These are phyloP conservation scores for Aplochiton taeniatus DNA, from an alignment of 2,797 vertebrate genomes.

Conservation along the genomic window DNA sequence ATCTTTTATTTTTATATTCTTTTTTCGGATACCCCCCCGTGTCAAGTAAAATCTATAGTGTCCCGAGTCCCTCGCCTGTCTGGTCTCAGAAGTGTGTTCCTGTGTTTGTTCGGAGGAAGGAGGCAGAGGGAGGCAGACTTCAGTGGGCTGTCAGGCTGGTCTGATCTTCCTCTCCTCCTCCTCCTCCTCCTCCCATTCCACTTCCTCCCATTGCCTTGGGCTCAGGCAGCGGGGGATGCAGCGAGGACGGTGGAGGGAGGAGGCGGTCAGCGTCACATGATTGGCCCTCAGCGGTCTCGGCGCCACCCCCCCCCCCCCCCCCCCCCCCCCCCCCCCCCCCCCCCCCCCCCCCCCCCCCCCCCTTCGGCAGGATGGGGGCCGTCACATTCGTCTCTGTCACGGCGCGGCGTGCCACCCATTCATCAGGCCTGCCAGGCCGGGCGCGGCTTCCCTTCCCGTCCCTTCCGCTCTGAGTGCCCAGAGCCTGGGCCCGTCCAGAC, in stretches of 20 bases:
- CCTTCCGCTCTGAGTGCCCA: slow-evolving; percentile 63
- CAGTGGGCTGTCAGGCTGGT: slow-evolving; percentile 26
- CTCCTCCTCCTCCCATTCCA: slow-evolving; percentile 23
- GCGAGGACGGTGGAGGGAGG: slow-evolving; percentile 40
- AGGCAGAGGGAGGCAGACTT: slow-evolving; percentile 5
- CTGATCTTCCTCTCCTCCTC: slow-evolving; percentile 27
- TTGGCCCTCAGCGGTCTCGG: slow-evolving; percentile 60
- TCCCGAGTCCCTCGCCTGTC: neutral
- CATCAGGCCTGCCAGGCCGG: slow-evolving; percentile 84
- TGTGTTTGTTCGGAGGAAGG: neutral
- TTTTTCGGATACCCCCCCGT: too few relatives aligned
- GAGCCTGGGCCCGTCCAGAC: slow-evolving; percentile 73
- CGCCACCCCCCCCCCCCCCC: slow-evolving; percentile 51
- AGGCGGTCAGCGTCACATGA: slow-evolving; percentile 65
- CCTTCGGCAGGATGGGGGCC: slow-evolving; percentile 67
- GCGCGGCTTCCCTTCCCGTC: slow-evolving; percentile 73
- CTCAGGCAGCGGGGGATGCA: slow-evolving; percentile 47
- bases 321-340: slow-evolving; percentile 55
- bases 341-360: slow-evolving; percentile 51
- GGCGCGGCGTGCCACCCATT: slow-evolving; percentile 73
- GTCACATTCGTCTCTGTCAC: slow-evolving; percentile 89
- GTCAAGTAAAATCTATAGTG: too few relatives aligned
- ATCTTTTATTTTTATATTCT: too few relatives aligned
- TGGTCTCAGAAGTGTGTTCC: neutral
- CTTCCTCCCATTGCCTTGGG: slow-evolving; percentile 35